phyloP scores from a whole-genome alignment of 2,797 vertebrate genomes.

The Botia kubotai region DNA sequence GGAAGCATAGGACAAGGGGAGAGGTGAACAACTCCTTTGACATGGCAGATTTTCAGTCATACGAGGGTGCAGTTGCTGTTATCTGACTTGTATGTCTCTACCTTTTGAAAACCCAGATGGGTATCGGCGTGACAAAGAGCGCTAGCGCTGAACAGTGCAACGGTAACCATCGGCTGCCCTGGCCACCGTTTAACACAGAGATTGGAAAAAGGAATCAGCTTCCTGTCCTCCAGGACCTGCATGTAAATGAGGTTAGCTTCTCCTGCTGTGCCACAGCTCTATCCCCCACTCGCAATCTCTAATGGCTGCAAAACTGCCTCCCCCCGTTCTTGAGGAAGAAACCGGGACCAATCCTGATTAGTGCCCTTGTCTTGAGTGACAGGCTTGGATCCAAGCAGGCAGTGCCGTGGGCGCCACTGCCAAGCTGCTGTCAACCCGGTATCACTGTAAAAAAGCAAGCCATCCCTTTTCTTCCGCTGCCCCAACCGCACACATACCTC shows the following conservation, averaged over 20 bases:
- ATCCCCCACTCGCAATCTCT: constrained; percentile 62
- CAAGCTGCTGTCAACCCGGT: constrained; percentile 79
- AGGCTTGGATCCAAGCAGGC: constrained; percentile 78
- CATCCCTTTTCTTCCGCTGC: constrained; percentile 49
- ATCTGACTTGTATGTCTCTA: constrained; percentile 60
- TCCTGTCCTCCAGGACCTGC: constrained; percentile 78
- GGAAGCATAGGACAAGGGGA: constrained; percentile 37
- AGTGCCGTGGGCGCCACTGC: constrained; percentile 73
- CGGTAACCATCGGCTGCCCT: constrained; percentile 78
- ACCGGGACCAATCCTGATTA: constrained; percentile 80
- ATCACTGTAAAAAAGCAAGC: constrained; percentile 68
- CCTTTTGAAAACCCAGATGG: constrained; percentile 68
- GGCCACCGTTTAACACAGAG: constrained; percentile 84
- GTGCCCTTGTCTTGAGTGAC: constrained; percentile 80
- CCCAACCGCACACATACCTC: constrained; percentile 46
- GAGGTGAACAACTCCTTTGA: constrained; percentile 44
- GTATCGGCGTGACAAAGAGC: constrained; percentile 69
- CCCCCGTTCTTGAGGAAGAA: constrained; percentile 69
- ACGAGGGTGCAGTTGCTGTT: constrained; percentile 50
- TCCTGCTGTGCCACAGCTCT: constrained; percentile 74
- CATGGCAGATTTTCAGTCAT: constrained; percentile 50
- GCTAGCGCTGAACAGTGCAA: constrained; percentile 75
- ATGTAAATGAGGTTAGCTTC: constrained; percentile 84
- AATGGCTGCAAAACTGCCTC: constrained; percentile 72
- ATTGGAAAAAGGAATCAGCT: constrained; percentile 81